Percentiles rank a stretch among this genome's conserved stretches.
phyloP scores from a whole-genome alignment of 2,888 invertebrate species.

The Ichneumoninae sp. region DNA sequence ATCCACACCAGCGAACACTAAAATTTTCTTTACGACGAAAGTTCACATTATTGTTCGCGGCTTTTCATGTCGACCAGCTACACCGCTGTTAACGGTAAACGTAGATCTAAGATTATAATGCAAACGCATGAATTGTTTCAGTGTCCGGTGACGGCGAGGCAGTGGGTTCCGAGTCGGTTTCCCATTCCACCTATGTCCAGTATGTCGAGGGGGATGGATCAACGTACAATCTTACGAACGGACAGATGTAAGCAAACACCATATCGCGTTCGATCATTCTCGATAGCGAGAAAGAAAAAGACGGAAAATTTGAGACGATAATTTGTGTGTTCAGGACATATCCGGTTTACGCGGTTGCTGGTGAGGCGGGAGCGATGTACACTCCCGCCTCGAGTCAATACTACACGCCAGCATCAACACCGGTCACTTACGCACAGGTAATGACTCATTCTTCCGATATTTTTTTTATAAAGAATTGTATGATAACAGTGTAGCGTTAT shows the following conservation, averaged over 20 bases:
- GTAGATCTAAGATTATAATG: background rate
- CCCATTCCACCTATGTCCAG: conserved; percentile 87
- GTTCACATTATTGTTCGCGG: conserved; percentile 37
- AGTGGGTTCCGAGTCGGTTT: conserved; percentile 85
- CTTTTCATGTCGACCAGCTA: conserved; percentile 57
- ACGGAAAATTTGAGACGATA: background rate
- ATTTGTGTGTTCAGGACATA: conserved; percentile 86
- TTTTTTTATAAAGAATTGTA: background rate
- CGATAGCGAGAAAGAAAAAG: background rate
- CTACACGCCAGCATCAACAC: conserved; percentile 88
- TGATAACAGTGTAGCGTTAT: too few species aligned
- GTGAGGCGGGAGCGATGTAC: conserved; percentile 88
- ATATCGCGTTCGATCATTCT: background rate
- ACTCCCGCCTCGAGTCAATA: conserved; percentile 89
- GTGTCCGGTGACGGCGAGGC: conserved; percentile 85
- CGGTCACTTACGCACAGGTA: conserved; percentile 88
- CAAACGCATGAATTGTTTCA: conserved; percentile 73
- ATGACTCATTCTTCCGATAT: conserved; percentile 49
- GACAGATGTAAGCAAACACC: conserved; percentile 86
- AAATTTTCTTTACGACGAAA: conserved; percentile 17
- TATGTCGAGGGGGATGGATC: conserved; percentile 87
- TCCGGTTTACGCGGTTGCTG: conserved; percentile 90
- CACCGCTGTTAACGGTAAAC: conserved; percentile 15
- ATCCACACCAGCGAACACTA: conserved; percentile 17
- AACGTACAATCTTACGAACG: conserved; percentile 87